phyloP scores from a whole-genome alignment of 2,888 invertebrate species.

The Saturnia pavonia region DNA sequence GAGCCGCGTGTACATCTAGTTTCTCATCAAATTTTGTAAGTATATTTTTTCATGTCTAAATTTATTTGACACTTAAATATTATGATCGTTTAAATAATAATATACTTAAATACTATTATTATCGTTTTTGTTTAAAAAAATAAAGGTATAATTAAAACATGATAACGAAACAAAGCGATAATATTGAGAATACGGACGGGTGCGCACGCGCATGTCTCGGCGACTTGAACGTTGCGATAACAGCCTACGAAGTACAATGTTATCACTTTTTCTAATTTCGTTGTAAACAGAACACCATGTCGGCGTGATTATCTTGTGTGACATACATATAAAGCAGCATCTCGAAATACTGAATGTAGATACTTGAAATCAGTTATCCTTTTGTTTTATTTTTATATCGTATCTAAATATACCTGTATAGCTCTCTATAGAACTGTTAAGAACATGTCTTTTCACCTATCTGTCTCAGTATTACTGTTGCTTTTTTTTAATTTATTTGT shows the following conservation, averaged over 20 bases:
- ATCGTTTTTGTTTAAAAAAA: background rate
- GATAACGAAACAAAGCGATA: slow-evolving; percentile 25
- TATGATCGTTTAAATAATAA: too few relatives aligned
- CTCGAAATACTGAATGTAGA: background rate
- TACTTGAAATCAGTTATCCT: background rate
- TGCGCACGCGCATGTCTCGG: slow-evolving; percentile 24
- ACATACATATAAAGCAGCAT: background rate
- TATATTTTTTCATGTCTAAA: background rate
- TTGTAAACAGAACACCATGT: slow-evolving; percentile 2
- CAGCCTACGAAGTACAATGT: slow-evolving; percentile 5
- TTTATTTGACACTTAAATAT: background rate
- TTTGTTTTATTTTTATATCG: background rate
- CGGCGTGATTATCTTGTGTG: slow-evolving; percentile 7
- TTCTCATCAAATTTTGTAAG: too few relatives aligned
- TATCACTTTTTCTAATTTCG: slow-evolving; percentile 13
- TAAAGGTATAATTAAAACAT: background rate
- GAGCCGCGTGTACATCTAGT: too few relatives aligned
- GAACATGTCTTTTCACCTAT: too few relatives aligned
- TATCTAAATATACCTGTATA: background rate
- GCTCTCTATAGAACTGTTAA: background rate
- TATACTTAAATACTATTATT: too few relatives aligned
- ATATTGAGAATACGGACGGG: slow-evolving; percentile 25
- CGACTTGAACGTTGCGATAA: slow-evolving; percentile 7
- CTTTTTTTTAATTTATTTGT: too few relatives aligned
- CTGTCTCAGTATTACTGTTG: too few relatives aligned